phyloP scores from a whole-genome alignment of 2,888 invertebrate species.

The Netelia fuscicornis region DNA sequence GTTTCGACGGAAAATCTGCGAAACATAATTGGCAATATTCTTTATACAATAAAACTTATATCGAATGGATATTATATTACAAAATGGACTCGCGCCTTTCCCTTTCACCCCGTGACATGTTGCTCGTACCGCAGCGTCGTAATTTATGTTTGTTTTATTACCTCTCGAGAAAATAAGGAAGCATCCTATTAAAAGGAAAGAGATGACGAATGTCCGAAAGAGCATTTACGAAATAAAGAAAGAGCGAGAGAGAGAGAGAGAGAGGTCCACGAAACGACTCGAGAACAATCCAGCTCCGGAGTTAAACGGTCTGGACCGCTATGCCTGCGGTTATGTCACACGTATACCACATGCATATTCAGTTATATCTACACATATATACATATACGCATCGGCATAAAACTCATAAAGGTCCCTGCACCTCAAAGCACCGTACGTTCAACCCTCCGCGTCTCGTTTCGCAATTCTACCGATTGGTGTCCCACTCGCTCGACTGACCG shows the following conservation, averaged over 20 bases:
- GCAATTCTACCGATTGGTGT: conserved; percentile 11
- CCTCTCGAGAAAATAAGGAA: conserved; percentile 80
- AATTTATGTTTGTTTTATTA: conserved; percentile 82
- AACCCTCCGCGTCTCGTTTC: conserved; percentile 11
- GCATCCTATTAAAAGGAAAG: conserved; percentile 80
- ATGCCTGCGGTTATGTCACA: conserved; percentile 44
- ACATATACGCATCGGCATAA: neutral
- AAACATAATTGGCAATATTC: too few relatives aligned
- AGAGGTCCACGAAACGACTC: conserved; percentile 35
- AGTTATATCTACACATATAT: neutral
- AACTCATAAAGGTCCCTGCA: conserved; percentile 32
- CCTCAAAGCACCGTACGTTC: conserved; percentile 21
- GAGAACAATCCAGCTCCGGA: conserved; percentile 25
- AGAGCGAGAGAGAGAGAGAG: conserved; percentile 25
- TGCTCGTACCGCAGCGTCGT: conserved; percentile 70
- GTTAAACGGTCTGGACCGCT: conserved; percentile 46
- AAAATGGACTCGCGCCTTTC: conserved; percentile 17
- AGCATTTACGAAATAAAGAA: neutral
- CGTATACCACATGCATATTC: conserved; percentile 1
- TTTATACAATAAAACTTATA: too few relatives aligned
- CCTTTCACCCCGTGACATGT: conserved; percentile 57
- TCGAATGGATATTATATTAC: too few relatives aligned
- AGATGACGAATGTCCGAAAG: conserved; percentile 44
- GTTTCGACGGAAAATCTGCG: too few relatives aligned
- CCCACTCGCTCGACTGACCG: conserved; percentile 1